Evolutionary conservation across 2,113 vertebrate genomes (phyloP), one percentile per base, ranked within the genome.

Genomic region (Zapus hudsonius): DNA sequence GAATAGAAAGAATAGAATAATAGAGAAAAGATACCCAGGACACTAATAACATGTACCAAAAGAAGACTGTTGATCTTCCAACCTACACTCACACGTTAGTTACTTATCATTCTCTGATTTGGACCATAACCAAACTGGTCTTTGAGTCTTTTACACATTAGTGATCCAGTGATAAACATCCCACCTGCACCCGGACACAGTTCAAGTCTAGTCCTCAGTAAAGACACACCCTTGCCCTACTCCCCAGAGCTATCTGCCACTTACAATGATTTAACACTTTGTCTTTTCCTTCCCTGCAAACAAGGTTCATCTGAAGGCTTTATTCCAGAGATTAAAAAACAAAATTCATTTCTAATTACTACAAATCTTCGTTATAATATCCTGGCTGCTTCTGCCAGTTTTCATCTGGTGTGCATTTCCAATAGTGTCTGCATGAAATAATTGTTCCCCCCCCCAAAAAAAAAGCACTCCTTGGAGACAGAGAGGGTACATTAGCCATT

Each of bases 301-400:
- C 55, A 72, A 82, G 29, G 36, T 52, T 4, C 47, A 84, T 57
- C 72, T 10, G 33, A 82, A 92, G 31, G 5, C 47, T 91, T 75
- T 87, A 64, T 89, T 92, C 76, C 83, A 13, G 42, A 80, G 25
- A 75, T 47, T 47, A 63, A 90, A 63, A 90, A 59, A 83, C 42
- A 69, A 79, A 86, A 55, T 44, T 25, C 61, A 81, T 69, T 31
- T 67, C 55, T 74, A 55, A 79, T 47, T 55, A 17, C 75, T 33
- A 16, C 19, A 55, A 84, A 38, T 78, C 40, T 74, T 2, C 29
- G 52, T 8, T 7, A 44, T 12, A 20, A 12, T 27, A 44, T 76
- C 66, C 87, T n/a, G 82, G 20, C 7, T 78, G 47, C 74, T 87
- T 95, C 69, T 72, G 79, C 87, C 84, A 40, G 0, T 89, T 94